Evolutionary conservation across 1,140 invertebrate species (phyloP), one percentile per base, ranked within the genome.

Genomic region (Agraylea sexmaculata): DNA sequence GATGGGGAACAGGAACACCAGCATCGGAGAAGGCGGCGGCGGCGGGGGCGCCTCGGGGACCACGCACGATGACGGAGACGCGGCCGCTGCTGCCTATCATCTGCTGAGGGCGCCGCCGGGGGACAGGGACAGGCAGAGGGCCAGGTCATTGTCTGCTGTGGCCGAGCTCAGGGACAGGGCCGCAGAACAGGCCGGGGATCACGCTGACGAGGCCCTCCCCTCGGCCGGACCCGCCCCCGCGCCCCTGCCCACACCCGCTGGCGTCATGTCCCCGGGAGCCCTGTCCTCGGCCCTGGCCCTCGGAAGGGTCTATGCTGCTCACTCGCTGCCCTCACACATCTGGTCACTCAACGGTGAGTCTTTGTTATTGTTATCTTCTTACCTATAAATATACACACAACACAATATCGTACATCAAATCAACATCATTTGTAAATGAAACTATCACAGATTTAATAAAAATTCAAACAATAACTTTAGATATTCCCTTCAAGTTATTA

Each of bases 261-360:
- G n/a, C 10, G 3, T 25, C 2, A 21, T 19, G 1, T 19, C n/a
- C 12, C 17, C 55, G 53, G 36, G 62, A 69, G 69, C 0, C 56
- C 68, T 0, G 58, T 57, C 16, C 57, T 71, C 6, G 70, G 69
- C 66, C 33, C 52, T 70, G 36, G 60, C 69, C n/a, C 67, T 82
- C 21, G 82, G 83, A 40, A 69, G 85, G 43, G 83, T 87, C 11
- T 87, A 87, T 59, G 81, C 84, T 41, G 82, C 86, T 52, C 85
- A 87, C 62, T 89, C 85, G 48, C 70, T 89, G 62, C 86, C 85
- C 59, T 85, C 84, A 48, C 85, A 89, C 61, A 87, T 90, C 68
- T 87, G 84, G 82, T 87, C 85, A 48, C 70, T 87, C 50, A 87
- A 89, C 66, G 85, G 85, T 88, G 64, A 75, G 76, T 76, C 45